Percentiles rank a stretch among this genome's conserved stretches.
These are phyloP conservation scores for Sebastes oblongus DNA, from an alignment of 2,797 vertebrate species.

Conservation along the genomic window DNA sequence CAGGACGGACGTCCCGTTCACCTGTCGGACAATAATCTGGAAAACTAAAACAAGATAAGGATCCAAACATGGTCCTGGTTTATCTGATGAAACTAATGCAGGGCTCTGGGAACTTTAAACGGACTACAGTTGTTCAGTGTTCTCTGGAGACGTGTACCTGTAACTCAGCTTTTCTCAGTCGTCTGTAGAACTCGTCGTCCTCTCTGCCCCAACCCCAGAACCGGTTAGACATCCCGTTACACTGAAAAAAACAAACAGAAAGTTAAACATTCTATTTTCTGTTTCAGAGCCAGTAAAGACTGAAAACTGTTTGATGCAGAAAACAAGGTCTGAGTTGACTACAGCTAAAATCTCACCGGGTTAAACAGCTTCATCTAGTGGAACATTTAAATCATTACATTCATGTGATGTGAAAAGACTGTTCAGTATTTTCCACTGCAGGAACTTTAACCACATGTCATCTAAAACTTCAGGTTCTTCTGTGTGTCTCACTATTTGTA, in stretches of 20 bases:
- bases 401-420: not conserved
- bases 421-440: not conserved
- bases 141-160: constrained; percentile 79
- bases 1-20: no score
- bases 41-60: no score
- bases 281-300: not conserved
- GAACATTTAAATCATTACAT: not conserved
- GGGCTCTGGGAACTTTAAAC: no score
- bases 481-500: no score
- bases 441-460: not conserved
- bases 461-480: no score
- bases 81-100: no score
- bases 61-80: no score
- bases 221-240: constrained; percentile 98
- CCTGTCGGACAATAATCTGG: no score
- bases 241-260: constrained; percentile 74
- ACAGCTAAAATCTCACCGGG: not conserved
- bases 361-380: not conserved
- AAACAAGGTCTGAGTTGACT: no score
- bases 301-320: no score
- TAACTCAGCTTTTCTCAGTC: constrained; percentile 90
- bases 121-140: not conserved
- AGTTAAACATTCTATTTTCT: not conserved
- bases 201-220: constrained; percentile 99
- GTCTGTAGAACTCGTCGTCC: constrained; percentile 95